Conservation (phyloP, 2,888 invertebrate genomes). For the Pachycephus smyrnensis region DNA sequence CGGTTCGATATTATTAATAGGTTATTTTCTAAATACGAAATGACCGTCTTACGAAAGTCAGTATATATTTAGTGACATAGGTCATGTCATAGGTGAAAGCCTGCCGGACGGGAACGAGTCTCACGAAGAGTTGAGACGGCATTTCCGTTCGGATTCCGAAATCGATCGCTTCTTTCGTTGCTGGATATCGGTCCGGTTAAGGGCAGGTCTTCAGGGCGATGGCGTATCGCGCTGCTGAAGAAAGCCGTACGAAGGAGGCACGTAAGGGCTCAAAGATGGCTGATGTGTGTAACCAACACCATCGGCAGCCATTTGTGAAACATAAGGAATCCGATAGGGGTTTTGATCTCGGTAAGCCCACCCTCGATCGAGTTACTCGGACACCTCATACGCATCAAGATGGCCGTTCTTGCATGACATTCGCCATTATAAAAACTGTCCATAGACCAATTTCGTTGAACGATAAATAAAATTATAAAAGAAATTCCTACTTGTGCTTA, state of each 20-base stretch:
- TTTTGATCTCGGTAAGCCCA: constrained; percentile 65
- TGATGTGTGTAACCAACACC: constrained; percentile 63
- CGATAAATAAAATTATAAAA: background rate
- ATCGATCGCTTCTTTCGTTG: background rate
- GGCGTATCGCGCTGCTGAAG: background rate
- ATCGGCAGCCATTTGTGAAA: constrained; percentile 61
- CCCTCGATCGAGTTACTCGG: constrained; percentile 65
- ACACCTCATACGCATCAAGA: constrained; percentile 47
- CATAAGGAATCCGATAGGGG: constrained; percentile 62
- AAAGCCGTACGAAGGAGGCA: constrained; percentile 47
- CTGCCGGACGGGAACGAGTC: background rate
- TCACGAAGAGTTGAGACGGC: background rate
- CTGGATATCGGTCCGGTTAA: background rate
- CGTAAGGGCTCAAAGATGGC: constrained; percentile 61
- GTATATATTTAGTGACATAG: background rate
- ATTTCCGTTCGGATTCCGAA: background rate
- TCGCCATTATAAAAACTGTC: constrained; percentile 36
- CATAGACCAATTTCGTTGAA: background rate
- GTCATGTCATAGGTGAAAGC: background rate
- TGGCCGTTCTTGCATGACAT: constrained; percentile 45
- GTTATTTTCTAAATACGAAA: background rate
- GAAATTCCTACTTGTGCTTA: background rate
- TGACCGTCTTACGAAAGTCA: background rate
- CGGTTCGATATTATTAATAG: too few species aligned
- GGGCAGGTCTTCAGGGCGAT: background rate